These are phyloP conservation scores for Harpegnathos saltator DNA, from an alignment of 1,140 invertebrate genomes.

Conservation along the genomic window DNA sequence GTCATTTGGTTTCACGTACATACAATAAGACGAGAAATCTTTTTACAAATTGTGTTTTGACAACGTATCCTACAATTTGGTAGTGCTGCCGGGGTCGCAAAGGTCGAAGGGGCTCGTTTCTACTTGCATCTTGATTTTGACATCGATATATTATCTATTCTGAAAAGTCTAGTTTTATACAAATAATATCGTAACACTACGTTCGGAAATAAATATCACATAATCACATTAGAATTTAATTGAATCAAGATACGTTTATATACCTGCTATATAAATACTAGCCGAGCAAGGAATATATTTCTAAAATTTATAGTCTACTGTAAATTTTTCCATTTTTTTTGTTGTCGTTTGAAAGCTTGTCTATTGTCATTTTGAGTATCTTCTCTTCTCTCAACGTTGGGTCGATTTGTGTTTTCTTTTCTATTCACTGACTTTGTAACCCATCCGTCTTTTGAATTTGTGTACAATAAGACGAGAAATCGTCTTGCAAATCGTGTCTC, in stretches of 20 bases:
- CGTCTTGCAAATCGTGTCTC: conserved; percentile 60
- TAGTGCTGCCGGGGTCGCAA: background rate
- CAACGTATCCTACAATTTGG: background rate
- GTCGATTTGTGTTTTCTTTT: conserved; percentile 3
- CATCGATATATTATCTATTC: background rate
- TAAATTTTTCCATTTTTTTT: conserved; percentile 76
- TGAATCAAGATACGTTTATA: background rate
- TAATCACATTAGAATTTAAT: background rate
- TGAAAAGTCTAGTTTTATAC: background rate
- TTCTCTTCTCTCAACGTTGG: conserved; percentile 60
- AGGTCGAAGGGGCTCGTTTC: conserved; percentile 21
- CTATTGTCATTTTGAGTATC: conserved; percentile 81
- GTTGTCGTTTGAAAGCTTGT: conserved; percentile 78
- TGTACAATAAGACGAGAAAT: conserved; percentile 74
- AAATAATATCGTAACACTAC: no score
- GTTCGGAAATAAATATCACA: no score
- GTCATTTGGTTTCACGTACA: conserved; percentile 71
- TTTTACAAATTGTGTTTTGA: conserved; percentile 54
- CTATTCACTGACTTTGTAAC: conserved; percentile 39
- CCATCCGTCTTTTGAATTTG: conserved; percentile 67
- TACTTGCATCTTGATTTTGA: background rate
- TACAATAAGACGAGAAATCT: conserved; percentile 74
- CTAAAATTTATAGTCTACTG: conserved; percentile 67
- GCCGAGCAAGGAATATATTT: background rate
- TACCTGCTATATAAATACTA: background rate